Base-by-base conservation (phyloP, 1,140 invertebrate genomes). In the Drosophila athabasca region DNA sequence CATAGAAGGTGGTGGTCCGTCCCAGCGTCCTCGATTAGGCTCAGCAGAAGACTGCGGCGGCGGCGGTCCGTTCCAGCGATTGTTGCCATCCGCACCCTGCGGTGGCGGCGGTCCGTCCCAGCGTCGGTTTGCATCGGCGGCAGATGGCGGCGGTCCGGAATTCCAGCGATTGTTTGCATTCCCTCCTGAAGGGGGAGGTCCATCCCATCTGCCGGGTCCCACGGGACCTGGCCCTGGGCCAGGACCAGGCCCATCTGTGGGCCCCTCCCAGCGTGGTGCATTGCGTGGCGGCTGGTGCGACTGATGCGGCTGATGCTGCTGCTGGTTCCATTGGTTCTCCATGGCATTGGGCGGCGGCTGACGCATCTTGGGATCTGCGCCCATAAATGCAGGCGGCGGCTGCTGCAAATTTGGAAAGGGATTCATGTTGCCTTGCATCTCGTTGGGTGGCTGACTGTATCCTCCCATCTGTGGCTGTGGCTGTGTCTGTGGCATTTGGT, bases 381-480 rank as follows among this genome's bases (percentile, higher is more conserved):
- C 39, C n/a, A 70, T 55, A 44, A 78, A 49, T 6, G 62, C 13
- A 6, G 78, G 82, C 7, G 81, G 81, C 2, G 81, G 78, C 29
- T 87, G 82, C 45, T 87, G 78, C 0, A 87, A 44, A 60, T 85
- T 87, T 17, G 81, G 82, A 13, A 87, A 85, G 0, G 41, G n/a
- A 43, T 35, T 65, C 35, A 39, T 39, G 49, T 52, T 58, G 46
- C 51, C 73, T 46, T 17, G 31, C 49, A 48, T 65, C 5, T 49
- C 58, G 29, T 66, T 73, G 35, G 35, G 35, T 8, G 35, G 35
- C 35, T 39, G 35, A 13, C 35, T 5, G 35, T 39, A 39, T 3
- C 35, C 35, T 0, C 35, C 11, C 11, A 39, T 39, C 35, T 39
- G 35, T 39, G 35, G 11, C 35, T 35, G 29, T 29, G 29, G 11